Percentiles rank a stretch among this genome's conserved stretches.
These are phyloP conservation scores for Seira ritae DNA, from an alignment of 2,888 invertebrate genomes.

Conservation along the genomic window DNA sequence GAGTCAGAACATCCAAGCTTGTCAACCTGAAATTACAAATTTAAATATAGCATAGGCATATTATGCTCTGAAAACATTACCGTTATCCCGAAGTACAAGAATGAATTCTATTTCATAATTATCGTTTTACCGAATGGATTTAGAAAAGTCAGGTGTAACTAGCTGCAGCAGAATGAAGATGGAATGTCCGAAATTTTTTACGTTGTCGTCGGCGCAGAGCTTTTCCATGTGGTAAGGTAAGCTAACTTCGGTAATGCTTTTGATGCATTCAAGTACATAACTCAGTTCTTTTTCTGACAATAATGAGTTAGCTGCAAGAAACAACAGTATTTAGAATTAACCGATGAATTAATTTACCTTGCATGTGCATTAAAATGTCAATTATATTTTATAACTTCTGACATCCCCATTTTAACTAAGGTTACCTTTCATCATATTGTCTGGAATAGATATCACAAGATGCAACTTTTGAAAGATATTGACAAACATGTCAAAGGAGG, in stretches of 20 bases:
- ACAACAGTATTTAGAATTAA: not conserved
- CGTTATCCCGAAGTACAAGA: too few species aligned
- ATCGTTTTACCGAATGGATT: slow-evolving; percentile 55
- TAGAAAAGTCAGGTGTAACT: slow-evolving; percentile 25
- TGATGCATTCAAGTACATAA: slow-evolving; percentile 29
- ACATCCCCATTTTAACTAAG: too few species aligned
- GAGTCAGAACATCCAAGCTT: slow-evolving; percentile 51
- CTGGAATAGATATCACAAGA: slow-evolving; percentile 45
- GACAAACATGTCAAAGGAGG: slow-evolving; percentile 59
- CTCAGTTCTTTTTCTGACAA: slow-evolving; percentile 56
- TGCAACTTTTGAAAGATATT: slow-evolving; percentile 65
- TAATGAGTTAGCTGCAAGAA: slow-evolving; percentile 53
- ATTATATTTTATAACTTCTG: too few species aligned
- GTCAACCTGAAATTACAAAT: slow-evolving; percentile 51
- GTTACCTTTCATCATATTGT: slow-evolving; percentile 46
- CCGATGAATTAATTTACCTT: too few species aligned
- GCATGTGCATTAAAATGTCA: too few species aligned
- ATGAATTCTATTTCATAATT: not conserved
- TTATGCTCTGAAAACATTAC: not conserved
- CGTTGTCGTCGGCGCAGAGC: slow-evolving; percentile 48
- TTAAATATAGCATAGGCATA: not conserved
- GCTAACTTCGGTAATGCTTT: slow-evolving; percentile 27
- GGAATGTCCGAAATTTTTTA: slow-evolving; percentile 63
- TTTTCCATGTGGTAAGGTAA: slow-evolving; percentile 39
- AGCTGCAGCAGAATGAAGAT: slow-evolving; percentile 64